Conservation (phyloP, 1,140 invertebrate species). For the Hesperophylax magnus region DNA sequence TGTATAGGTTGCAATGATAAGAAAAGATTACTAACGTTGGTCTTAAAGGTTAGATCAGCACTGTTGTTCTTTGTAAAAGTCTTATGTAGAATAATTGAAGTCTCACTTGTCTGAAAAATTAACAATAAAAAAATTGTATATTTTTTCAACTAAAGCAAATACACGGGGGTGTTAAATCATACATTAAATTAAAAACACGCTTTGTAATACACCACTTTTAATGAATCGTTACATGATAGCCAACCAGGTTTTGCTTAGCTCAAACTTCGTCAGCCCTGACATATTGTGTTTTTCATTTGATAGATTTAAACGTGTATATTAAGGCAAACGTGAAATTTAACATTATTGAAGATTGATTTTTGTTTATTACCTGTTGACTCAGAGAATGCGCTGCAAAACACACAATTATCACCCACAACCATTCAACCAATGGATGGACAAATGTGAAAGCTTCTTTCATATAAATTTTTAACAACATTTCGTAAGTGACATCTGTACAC, state of each 20-base stretch:
- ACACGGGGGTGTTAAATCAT: not conserved
- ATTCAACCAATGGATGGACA: not conserved
- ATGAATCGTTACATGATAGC: too few relatives aligned
- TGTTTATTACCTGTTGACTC: slow-evolving; percentile 2
- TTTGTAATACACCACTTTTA: too few relatives aligned
- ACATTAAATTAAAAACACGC: too few relatives aligned
- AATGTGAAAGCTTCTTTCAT: not conserved
- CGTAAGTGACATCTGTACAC: slow-evolving; percentile 13
- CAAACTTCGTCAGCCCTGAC: too few relatives aligned
- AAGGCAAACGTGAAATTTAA: too few relatives aligned
- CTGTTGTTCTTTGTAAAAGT: not conserved
- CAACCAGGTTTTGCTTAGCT: too few relatives aligned
- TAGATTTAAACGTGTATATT: too few relatives aligned
- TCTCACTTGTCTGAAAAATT: not conserved
- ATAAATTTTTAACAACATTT: not conserved
- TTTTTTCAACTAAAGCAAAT: too few relatives aligned
- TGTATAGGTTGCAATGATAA: not conserved
- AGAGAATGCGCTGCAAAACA: not conserved
- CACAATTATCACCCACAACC: slow-evolving; percentile 15
- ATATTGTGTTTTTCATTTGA: too few relatives aligned
- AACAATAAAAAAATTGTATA: too few relatives aligned
- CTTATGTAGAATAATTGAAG: not conserved
- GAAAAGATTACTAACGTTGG: not conserved
- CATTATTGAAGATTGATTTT: not conserved
- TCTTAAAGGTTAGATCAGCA: slow-evolving; percentile 2